Evolutionary conservation across 1,140 invertebrate genomes (phyloP), one percentile per base, ranked within the genome.

Genomic region (Pseudomyrmex flavicornis): DNA sequence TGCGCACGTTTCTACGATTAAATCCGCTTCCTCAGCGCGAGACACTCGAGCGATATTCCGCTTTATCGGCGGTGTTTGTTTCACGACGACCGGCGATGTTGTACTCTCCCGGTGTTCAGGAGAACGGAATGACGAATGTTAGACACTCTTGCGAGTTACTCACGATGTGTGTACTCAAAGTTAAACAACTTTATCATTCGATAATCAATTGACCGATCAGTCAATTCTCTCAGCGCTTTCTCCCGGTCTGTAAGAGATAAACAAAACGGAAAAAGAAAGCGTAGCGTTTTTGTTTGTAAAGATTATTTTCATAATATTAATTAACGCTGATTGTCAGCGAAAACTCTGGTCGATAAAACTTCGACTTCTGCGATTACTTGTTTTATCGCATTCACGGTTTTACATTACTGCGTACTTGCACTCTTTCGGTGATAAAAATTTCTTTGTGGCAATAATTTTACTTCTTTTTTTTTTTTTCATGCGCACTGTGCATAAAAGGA

Each of bases 21-120:
- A 88, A 88, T 74, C 2, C 46, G 85, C 86, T 88, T 86, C 74
- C 74, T 88, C 85, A 84, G 85, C 86, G 59, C 17, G 61, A 86
- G 75, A 68, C 59, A 15, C 73, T 66, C 69, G 7, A 75, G 70
- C n/a, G 66, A 77, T 83, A 77, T 54, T 8, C 58, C 22, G 20
- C 22, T 72, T 82, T 87, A 87, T 87, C 85, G 12, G 59, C 46
- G 44, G 54, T 82, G 66, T 87, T 85, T 87, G 54, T 87, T 87
- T 83, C 84, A 54, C 48, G 68, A 59, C 50, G 22, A 48, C 13
- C 72, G 22, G 72, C 48, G 79, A 63, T 48, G 66, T 35, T 48
- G 17, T 17, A n/a, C 52, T 46, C n/a, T 17, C 17, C 2, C 58
- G 35, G 35, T 35, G 59, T 63, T 12, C 1, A 10, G 5, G 35